These are phyloP conservation scores for Cantharis flavilabris DNA, from an alignment of 2,888 invertebrate species.

Conservation along the genomic window DNA sequence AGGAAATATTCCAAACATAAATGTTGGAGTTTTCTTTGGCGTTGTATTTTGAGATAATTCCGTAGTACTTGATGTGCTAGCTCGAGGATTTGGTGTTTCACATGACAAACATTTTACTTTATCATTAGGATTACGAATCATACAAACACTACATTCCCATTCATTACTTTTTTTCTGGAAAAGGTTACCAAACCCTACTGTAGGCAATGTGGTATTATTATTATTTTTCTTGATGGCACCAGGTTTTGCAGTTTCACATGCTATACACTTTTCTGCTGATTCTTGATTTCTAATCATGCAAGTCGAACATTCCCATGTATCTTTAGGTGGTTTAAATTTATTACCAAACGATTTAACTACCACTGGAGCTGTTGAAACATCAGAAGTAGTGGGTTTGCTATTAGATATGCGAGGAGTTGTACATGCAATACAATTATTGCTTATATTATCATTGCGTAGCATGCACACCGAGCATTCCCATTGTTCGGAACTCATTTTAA, in stretches of 20 bases:
- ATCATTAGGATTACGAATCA: conserved; percentile 61
- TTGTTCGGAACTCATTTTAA: conserved; percentile 42
- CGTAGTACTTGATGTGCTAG: not conserved
- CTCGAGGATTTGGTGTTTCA: conserved; percentile 59
- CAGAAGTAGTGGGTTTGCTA: conserved; percentile 57
- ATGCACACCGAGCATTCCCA: conserved; percentile 69
- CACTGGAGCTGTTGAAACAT: not conserved
- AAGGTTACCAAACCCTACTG: conserved; percentile 48
- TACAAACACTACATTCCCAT: conserved; percentile 68
- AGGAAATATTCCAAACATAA: conserved; percentile 59
- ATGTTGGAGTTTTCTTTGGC: conserved; percentile 39
- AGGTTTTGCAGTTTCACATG: conserved; percentile 60
- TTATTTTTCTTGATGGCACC: not conserved
- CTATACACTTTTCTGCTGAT: conserved; percentile 56
- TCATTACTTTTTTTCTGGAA: conserved; percentile 57
- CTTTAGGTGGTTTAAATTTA: conserved; percentile 58
- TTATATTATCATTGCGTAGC: conserved; percentile 59
- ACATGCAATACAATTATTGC: conserved; percentile 62
- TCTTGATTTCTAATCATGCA: conserved; percentile 64
- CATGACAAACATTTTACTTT: conserved; percentile 63
- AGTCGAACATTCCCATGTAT: conserved; percentile 62
- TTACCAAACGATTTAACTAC: conserved; percentile 44
- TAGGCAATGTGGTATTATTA: not conserved
- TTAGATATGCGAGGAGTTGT: conserved; percentile 51
- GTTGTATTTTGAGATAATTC: conserved; percentile 18